Evolutionary conservation across 2,888 invertebrate genomes (phyloP).

Genomic region (Branchipolynoe longqiensis): DNA sequence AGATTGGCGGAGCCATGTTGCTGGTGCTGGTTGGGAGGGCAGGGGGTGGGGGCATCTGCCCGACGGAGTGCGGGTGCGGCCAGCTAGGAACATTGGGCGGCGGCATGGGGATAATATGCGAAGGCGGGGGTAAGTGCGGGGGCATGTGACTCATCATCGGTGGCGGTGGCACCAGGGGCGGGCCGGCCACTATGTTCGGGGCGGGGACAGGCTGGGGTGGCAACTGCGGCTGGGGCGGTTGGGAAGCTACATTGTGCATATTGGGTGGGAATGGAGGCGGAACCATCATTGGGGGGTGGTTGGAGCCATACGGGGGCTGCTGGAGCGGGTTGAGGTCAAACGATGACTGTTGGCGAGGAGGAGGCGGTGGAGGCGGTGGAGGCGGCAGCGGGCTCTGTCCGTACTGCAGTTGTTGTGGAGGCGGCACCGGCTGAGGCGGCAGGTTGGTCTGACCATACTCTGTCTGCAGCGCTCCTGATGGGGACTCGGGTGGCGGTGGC

Average conservation of each 20-base stretch:
- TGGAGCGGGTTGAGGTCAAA: background rate
- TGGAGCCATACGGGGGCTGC: background rate
- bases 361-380: background rate
- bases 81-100: background rate
- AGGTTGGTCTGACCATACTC: background rate
- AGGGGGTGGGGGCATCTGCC: slow-evolving; percentile 3
- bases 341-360: background rate
- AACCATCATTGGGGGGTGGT: slow-evolving; percentile 1
- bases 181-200: background rate
- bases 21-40: background rate
- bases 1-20: slow-evolving; percentile 11
- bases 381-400: background rate
- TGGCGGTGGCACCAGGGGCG: background rate
- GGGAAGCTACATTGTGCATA: background rate
- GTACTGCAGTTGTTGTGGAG: background rate
- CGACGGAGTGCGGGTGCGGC: background rate
- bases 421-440: background rate
- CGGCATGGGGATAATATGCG: slow-evolving; percentile 1
- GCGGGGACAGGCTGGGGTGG: background rate
- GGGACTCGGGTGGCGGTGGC: background rate
- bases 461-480: background rate
- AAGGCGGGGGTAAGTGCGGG: slow-evolving; percentile 41
- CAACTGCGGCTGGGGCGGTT: background rate
- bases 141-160: slow-evolving; percentile 10
- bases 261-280: slow-evolving; percentile 51